Evolutionary conservation across 2,797 vertebrate species (phyloP), one percentile per base, ranked within the genome.

Genomic region (Coccyzus lansbergi): DNA sequence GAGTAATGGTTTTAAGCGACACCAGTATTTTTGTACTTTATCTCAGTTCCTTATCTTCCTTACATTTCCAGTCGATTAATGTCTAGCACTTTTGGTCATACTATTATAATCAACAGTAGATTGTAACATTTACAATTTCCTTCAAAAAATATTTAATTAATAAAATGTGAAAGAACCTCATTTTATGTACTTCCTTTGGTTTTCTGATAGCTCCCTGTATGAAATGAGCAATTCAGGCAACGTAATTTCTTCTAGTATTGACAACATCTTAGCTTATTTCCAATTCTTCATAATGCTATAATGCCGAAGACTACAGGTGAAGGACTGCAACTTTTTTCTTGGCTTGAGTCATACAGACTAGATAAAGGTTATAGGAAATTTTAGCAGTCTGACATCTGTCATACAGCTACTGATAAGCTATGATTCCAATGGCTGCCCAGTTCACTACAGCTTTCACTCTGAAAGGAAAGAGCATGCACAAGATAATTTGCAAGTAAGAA

Each of bases 111-210:
- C 55, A 64, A n/a, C 12, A 22, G 31, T 29, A n/a, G 18, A 52
- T 51, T 78, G 20, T 33, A 75, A 24, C 24, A 46, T 28, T 21
- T 67, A 49, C 25, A 38, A 9, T 75, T 83, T 68, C 5, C 19
- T 86, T 80, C 34, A 48, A 46, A 79, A 93, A 56, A 69, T 72
- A 67, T 34, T 75, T 90, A 52, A 33, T 3, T 6, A 48, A 55
- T 34, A 40, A 70, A 76, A 72, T 17, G 2, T 28, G 34, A 53
- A 86, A 79, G 6, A 10, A 42, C 4, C 19, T 91, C 3, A 18
- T 75, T 64, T 58, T 5, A 1, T 1, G 1, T 33, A 26, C 21
- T 62, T 74, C 18, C 15, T 83, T 75, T 0, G 0, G 12, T 69
- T 92, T 64, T 84, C 69, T 71, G 10, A 14, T 71, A 51, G 15